phyloP scores from a whole-genome alignment of 2,113 vertebrate genomes.

The Ploceus nigricollis region DNA sequence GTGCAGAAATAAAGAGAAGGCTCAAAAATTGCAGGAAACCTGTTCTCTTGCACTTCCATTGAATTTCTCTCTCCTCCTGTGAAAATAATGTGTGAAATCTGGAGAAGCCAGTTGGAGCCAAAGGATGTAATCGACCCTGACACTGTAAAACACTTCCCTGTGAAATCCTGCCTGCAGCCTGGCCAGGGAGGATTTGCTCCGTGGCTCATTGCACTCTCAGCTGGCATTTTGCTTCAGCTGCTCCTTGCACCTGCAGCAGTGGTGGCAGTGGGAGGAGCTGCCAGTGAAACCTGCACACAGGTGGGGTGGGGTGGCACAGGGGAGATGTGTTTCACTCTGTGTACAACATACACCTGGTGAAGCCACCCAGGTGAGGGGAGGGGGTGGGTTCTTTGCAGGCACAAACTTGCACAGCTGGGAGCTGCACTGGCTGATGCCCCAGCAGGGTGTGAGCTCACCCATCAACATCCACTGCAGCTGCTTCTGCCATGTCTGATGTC shows the following conservation, averaged over 20 bases:
- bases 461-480: neutral
- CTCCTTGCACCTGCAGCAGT: neutral
- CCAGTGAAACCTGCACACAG: neutral
- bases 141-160: neutral
- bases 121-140: neutral
- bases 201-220: neutral
- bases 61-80: neutral
- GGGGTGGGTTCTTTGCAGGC: neutral
- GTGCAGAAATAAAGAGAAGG: neutral
- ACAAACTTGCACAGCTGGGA: neutral
- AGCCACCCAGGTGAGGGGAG: accelerated
- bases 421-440: neutral
- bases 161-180: neutral
- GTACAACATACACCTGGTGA: accelerated
- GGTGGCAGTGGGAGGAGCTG: neutral
- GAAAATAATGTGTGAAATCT: constrained; percentile 4
- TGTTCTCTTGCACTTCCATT: neutral
- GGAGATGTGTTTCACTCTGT: neutral
- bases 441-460: neutral
- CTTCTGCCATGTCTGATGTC: neutral
- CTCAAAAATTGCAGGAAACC: neutral
- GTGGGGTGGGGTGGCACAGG: neutral
- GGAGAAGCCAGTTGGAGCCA: neutral
- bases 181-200: neutral
- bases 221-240: constrained; percentile 3